A percentile compares a stretch with the other conserved stretches of the same genome.
Evolutionary conservation across 2,797 vertebrate genomes (phyloP).

Genomic region (Nyctibius grandis): DNA sequence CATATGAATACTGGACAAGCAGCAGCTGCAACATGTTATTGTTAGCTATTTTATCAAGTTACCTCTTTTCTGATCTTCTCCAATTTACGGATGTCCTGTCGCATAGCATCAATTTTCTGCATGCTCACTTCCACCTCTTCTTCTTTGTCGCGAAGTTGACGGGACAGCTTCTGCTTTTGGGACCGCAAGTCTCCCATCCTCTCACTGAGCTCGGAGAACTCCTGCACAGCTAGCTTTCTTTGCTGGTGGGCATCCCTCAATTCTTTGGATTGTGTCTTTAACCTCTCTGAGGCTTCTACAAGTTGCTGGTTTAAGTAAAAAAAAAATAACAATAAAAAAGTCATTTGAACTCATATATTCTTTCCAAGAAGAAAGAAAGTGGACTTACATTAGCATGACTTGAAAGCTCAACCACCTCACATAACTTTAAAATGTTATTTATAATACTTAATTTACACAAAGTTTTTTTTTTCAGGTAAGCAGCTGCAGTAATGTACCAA

Average conservation of each 20-base stretch:
- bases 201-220: constrained; percentile 90
- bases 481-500: neutral
- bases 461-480: neutral
- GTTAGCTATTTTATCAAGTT: neutral
- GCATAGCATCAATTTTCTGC: constrained; percentile 86
- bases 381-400: neutral
- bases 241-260: constrained; percentile 92
- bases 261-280: constrained; percentile 90
- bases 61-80: constrained; percentile 93
- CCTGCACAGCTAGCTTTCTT: constrained; percentile 89
- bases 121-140: constrained; percentile 88
- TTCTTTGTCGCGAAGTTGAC: constrained; percentile 92
- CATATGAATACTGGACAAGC: neutral
- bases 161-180: constrained; percentile 88
- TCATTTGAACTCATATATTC: neutral
- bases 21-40: neutral
- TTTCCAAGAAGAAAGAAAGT: neutral
- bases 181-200: constrained; percentile 88
- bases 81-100: constrained; percentile 87
- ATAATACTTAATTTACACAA: neutral
- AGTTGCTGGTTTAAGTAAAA: constrained; percentile 82
- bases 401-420: neutral
- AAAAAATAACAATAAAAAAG: neutral
- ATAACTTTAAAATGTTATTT: neutral
- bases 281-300: constrained; percentile 86